A percentile compares a stretch with the other conserved stretches of the same genome.
phyloP scores from a whole-genome alignment of 1,140 invertebrate species.

The Tetranychus urticae region DNA sequence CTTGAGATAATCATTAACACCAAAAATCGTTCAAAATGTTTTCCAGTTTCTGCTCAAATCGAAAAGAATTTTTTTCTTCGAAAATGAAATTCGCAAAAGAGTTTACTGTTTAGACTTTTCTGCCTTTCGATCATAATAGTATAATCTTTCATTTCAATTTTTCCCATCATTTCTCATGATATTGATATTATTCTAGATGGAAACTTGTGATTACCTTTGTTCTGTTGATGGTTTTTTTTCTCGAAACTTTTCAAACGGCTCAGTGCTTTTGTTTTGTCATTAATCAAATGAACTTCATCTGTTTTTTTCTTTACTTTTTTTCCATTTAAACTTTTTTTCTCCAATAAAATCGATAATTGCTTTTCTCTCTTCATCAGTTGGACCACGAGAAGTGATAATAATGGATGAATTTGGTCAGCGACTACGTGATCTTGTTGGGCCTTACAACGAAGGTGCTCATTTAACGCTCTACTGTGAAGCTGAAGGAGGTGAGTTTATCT shows the following conservation, averaged over 20 bases:
- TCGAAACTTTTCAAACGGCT: background rate
- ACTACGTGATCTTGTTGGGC: constrained; percentile 47
- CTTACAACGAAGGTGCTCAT: constrained; percentile 61
- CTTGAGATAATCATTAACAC: no score
- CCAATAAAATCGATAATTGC: background rate
- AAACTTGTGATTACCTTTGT: no score
- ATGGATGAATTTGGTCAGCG: constrained; percentile 52
- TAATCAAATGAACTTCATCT: background rate
- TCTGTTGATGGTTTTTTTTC: no score
- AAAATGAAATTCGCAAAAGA: no score
- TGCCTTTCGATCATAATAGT: no score
- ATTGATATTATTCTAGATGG: no score
- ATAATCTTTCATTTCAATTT: no score
- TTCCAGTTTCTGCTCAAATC: no score
- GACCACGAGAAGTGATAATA: constrained; percentile 56
- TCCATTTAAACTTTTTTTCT: background rate
- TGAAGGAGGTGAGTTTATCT: constrained; percentile 42
- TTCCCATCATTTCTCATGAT: no score
- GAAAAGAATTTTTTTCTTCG: no score
- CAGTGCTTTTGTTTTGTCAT: background rate
- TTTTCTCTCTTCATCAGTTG: constrained; percentile 31
- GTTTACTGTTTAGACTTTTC: no score
- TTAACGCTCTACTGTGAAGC: constrained; percentile 63
- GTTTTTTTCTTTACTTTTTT: background rate
- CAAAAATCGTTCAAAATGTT: no score